Base-by-base conservation (phyloP, 1,140 invertebrate species). In the Zophobas atratus region DNA sequence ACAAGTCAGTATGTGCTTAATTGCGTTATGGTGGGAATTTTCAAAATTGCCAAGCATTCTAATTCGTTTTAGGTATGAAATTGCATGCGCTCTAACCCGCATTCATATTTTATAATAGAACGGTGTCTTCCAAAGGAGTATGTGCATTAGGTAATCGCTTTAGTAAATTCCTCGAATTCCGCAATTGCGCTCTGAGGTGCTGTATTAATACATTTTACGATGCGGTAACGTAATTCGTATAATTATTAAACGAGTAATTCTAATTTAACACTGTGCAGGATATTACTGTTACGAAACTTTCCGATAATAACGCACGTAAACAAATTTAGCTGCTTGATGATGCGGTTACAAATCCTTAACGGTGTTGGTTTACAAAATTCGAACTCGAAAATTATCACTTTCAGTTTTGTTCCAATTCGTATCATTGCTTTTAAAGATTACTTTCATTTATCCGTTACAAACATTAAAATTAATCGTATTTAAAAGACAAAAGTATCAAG, bases 171-270 rank as follows among this genome's bases (percentile, higher is more conserved):
- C 41, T 32, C 71, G 51, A 56, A 75, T 70, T 46, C 70, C 51
- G 71, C 70, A 82, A 81, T 79, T 80, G 76, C 57, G 71, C 81
- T 78, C 81, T 32, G 57, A 82, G 81, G 81, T 81, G 81, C 78
- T 77, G 76, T 82, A 55, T 77, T 82, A 81, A 82, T 82, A 82
- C 78, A 76, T 76, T 81, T 82, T 79, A 80, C 76, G 80, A 81
- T 77, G 80, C 78, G 75, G 76, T 76, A 80, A 80, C 80, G 78
- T 82, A 78, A 79, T 80, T 77, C 78, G 75, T 80, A 20, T 20
- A 80, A 82, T 82, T 82, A 82, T 82, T 82, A 81, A 80, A 77
- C 77, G 55, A 51, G 76, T 75, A 80, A 82, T 82, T 79, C 75
- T 81, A 82, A 82, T 82, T 79, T 79, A 79, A 35, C 39, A 75